These are phyloP conservation scores for Tipula vernalis DNA, from an alignment of 2,888 invertebrate species.

Conservation along the genomic window DNA sequence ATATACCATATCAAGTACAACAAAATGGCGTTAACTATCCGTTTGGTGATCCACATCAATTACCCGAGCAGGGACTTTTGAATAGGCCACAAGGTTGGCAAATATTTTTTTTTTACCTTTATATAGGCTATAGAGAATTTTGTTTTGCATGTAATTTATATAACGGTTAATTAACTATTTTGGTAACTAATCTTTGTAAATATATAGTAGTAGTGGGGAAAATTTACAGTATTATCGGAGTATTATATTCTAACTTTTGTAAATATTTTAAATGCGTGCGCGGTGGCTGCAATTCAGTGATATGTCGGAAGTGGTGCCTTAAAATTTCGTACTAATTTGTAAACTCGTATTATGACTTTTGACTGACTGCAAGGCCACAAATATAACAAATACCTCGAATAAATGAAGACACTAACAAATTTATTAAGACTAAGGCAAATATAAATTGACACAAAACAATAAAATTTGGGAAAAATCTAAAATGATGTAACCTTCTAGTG, in stretches of 20 bases:
- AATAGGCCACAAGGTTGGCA: constrained; percentile 8
- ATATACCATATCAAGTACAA: constrained; percentile 13
- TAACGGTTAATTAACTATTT: neutral
- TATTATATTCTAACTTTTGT: neutral
- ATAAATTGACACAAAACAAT: neutral
- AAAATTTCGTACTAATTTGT: neutral
- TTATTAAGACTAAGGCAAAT: neutral
- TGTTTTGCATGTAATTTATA: neutral
- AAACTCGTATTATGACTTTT: neutral
- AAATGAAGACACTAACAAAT: neutral
- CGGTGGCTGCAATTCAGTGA: neutral
- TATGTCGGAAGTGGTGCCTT: neutral
- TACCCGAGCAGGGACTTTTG: constrained; percentile 18
- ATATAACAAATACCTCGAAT: neutral
- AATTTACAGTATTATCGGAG: neutral
- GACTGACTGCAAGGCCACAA: neutral
- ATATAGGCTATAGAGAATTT: neutral
- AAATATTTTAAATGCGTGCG: neutral
- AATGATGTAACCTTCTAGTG: neutral
- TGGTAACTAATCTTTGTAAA: neutral
- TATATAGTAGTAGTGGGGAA: neutral
- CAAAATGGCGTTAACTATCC: constrained; percentile 14
- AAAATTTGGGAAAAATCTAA: neutral
- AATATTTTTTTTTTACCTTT: neutral
- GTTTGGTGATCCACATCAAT: constrained; percentile 13